A percentile compares a stretch with the other conserved stretches of the same genome.
Evolutionary conservation across 37 sponge, comb jelly and placozoan genomes (phyloP).

Genomic region (Aplysina aerophoba): DNA sequence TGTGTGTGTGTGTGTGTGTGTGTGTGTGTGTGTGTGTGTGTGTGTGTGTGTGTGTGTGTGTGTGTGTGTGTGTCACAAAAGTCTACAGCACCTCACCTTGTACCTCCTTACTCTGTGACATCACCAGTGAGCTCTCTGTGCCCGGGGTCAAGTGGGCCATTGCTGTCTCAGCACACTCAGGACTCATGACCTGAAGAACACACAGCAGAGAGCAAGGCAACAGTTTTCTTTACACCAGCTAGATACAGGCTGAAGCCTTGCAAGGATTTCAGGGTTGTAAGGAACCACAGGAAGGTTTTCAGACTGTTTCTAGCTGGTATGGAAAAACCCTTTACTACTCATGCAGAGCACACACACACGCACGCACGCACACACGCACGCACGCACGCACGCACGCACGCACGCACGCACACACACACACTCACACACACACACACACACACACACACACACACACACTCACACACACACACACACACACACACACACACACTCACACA

Average conservation of each 20-base stretch:
- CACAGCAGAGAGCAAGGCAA: too few species aligned
- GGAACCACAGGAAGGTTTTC: too few species aligned
- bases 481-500: background rate
- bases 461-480: constrained; percentile 15
- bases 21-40: too few species aligned
- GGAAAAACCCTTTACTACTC: too few species aligned
- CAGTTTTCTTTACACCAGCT: too few species aligned
- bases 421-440: constrained; percentile 26
- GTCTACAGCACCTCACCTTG: too few species aligned
- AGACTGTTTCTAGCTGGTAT: too few species aligned
- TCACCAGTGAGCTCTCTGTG: background rate
- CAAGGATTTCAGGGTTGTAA: too few species aligned
- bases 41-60: too few species aligned
- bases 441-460: constrained; percentile 5
- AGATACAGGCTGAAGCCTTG: too few species aligned
- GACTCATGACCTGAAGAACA: background rate
- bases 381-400: background rate
- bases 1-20: background rate
- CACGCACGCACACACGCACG: background rate
- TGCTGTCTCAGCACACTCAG: background rate
- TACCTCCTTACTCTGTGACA: background rate
- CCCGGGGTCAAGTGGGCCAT: constrained; percentile 9
- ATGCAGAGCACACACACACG: too few species aligned
- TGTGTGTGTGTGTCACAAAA: too few species aligned
- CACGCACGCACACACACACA: constrained; percentile 22